A percentile compares a stretch with the other conserved stretches of the same genome.
Conservation (phyloP, 1,140 invertebrate species). For the Octopus sinensis region DNA sequence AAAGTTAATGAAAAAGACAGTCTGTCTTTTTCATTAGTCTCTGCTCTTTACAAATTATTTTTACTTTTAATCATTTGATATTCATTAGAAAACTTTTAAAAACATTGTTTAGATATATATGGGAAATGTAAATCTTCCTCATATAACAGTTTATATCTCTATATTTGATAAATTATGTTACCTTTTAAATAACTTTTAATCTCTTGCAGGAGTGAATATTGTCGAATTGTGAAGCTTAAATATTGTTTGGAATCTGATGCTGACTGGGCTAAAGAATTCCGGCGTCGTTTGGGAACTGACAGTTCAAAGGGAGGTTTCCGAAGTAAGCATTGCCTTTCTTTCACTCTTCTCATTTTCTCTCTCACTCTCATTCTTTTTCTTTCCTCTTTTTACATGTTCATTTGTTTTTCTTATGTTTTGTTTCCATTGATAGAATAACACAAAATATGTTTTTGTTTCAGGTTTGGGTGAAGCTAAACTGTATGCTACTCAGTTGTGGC, state of each 20-base stretch:
- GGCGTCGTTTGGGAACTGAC: slow-evolving; percentile 22
- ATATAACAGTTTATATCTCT: too few species aligned
- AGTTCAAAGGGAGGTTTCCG: slow-evolving; percentile 30
- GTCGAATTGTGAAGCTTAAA: slow-evolving; percentile 31
- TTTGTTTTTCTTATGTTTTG: background rate
- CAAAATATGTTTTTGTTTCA: slow-evolving; percentile 3
- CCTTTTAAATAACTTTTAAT: background rate
- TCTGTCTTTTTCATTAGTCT: too few species aligned
- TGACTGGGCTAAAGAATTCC: slow-evolving; percentile 28
- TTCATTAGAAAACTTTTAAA: too few species aligned
- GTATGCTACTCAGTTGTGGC: slow-evolving; percentile 29
- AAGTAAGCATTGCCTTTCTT: slow-evolving; percentile 17
- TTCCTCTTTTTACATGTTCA: background rate
- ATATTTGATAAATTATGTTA: too few species aligned
- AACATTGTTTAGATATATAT: too few species aligned
- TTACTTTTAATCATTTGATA: too few species aligned
- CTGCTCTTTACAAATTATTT: too few species aligned
- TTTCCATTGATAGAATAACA: too few species aligned
- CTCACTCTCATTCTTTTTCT: too few species aligned
- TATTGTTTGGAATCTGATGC: slow-evolving; percentile 30
- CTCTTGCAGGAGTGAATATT: slow-evolving; percentile 30
- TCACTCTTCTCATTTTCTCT: too few species aligned
- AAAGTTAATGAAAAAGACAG: too few species aligned
- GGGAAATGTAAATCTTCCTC: too few species aligned
- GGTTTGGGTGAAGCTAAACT: slow-evolving; percentile 31